Base-by-base conservation (phyloP, 2,888 invertebrate species). In the Pollenia amentaria region DNA sequence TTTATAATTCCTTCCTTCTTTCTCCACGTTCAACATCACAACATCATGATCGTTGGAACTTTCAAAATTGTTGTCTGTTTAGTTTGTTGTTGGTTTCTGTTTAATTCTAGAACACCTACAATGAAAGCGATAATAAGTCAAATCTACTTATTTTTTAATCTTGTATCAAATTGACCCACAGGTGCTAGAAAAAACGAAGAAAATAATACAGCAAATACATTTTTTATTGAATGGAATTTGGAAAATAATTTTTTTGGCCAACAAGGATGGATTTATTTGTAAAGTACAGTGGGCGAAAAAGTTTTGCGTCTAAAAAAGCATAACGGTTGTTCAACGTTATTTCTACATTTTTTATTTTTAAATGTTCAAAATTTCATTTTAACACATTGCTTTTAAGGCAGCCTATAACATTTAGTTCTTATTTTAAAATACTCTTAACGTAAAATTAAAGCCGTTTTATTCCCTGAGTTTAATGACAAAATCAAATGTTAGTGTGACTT, bases 41-140 rank as follows among this genome's bases (percentile, higher is more conserved):
- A 29, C 60, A 46, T 21, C 16, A 2, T 57, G 12, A 8, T 21
- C 42, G 21, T 65, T 81, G 38, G 9, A 73, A 78, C 73, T 81
- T 67, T 76, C 65, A 67, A 65, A 78, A 75, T 29, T 67, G 65
- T 81, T 69, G 44, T 73, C 14, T 64, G 51, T 21, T 77, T 16
- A 16, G 42, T n/a, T 57, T 67, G 29, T 57, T 77, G 55, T 65
- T 11, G 16, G 57, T 53, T 69, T 53, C 29, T 51, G 12, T 10
- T 72, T 65, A 44, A 73, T 73, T 78, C 70, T 46, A 4, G 87
- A 87, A 87, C 87, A 87, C 87, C 87, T 84, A 87, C 87, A 84
- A 84, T 72, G 80, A 87, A 84, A 69, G 77, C 84, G 77, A 81
- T 87, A 86, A 88, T 81, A 81, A 87, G 87, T 84, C 87, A 73